Base-by-base conservation (phyloP, 2,797 vertebrate species). In the Scleropages formosus region DNA sequence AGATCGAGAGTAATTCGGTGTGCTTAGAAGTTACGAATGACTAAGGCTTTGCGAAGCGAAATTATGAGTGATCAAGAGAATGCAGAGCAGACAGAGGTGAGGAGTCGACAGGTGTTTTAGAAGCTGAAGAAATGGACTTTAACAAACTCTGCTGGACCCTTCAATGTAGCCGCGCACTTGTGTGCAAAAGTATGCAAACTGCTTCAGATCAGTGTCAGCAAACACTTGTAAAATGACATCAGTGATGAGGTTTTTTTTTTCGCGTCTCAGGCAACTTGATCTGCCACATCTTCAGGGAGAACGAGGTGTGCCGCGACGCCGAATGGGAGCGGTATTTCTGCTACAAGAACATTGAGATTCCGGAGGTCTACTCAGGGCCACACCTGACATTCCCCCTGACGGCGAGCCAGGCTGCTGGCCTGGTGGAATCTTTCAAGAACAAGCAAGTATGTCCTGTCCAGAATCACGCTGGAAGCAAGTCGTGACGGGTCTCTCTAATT, bases 401-500 rank as follows among this genome's bases (percentile, higher is more conserved):
- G 16, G 91, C 93, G 65, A 88, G 91, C 22, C 92, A 92, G 0
- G 95, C 94, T 0, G 89, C 93, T 0, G 90, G 91, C 84, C 90
- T 98, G 78, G 87, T 99, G 78, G 95, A 98, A 83, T 94, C 96
- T 67, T 97, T 96, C 85, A 94, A 92, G 80, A 90, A 93, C 78
- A 93, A 95, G 88, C 93, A 96, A 92, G 96, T 98, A 94, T 86
- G 94, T 84, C 59, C 70, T 67, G 6, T 20, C 31, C 39, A 39
- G 39, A 39, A 39, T 39, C 31, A 39, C n/a, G n/a, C n/a, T n/a
- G n/a, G n/a, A n/a, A n/a, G n/a, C n/a, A n/a, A n/a, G n/a, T n/a
- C n/a, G n/a, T n/a, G n/a, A n/a, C n/a, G n/a, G n/a, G n/a, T n/a
- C n/a, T n/a, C n/a, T n/a, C n/a, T n/a, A n/a, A n/a, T n/a, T n/a